Conservation (phyloP, 2,113 vertebrate genomes). For the Gambusia holbrooki region DNA sequence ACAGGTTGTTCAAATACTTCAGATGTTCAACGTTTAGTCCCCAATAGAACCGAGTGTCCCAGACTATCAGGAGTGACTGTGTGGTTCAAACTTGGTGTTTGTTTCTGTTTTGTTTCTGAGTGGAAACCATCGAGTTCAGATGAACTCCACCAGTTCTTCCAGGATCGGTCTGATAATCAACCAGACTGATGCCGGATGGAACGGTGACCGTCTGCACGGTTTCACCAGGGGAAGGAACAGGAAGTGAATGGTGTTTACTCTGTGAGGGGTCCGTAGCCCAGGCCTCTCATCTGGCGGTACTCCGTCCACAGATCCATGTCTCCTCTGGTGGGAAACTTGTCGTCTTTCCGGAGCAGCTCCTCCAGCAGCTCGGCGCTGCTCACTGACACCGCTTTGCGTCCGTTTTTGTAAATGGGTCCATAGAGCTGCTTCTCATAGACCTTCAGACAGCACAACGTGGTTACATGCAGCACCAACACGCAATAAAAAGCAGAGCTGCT, state of each 20-base stretch:
- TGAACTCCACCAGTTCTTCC: neutral
- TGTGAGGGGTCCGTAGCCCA: constrained; percentile 88
- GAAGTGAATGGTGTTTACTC: constrained; percentile 72
- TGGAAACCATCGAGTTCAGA: neutral
- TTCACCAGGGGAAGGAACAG: neutral
- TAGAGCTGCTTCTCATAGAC: constrained; percentile 81
- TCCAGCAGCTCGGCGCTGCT: constrained; percentile 86
- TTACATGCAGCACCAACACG: neutral
- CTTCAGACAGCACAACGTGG: constrained; percentile 34
- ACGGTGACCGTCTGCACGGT: too few species aligned
- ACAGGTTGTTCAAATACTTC: too few species aligned
- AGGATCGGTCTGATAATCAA: neutral
- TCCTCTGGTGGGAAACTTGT: constrained; percentile 85
- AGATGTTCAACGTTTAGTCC: too few species aligned
- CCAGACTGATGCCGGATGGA: too few species aligned
- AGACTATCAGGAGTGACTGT: too few species aligned
- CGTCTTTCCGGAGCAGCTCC: constrained; percentile 89
- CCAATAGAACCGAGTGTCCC: too few species aligned
- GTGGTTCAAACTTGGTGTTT: too few species aligned
- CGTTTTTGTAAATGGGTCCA: constrained; percentile 85
- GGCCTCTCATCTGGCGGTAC: constrained; percentile 81
- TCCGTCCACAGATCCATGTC: constrained; percentile 89
- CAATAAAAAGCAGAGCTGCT: neutral
- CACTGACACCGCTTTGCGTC: constrained; percentile 72
- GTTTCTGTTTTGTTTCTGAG: neutral